phyloP scores from a whole-genome alignment of 2,113 vertebrate genomes.

The Dascyllus trimaculatus region DNA sequence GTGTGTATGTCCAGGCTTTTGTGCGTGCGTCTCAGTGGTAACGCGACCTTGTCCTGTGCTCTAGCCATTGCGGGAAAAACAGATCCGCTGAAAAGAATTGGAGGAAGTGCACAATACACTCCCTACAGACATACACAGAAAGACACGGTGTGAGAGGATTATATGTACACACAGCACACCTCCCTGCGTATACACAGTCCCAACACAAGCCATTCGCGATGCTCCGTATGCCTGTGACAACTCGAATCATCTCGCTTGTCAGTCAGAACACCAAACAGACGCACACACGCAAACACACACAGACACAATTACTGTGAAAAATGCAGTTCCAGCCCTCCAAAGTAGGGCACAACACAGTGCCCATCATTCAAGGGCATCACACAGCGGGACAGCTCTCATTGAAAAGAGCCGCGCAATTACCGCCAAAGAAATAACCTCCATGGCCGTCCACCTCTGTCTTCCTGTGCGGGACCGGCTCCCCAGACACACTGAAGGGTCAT shows the following conservation, averaged over 20 bases:
- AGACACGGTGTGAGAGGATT: constrained; percentile 63
- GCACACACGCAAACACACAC: neutral
- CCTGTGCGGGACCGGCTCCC: constrained; percentile 29
- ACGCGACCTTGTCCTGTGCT: constrained; percentile 60
- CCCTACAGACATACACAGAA: constrained; percentile 39
- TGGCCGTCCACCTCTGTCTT: constrained; percentile 30
- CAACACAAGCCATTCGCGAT: constrained; percentile 46
- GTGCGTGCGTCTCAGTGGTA: constrained; percentile 30
- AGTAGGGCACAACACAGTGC: constrained; percentile 28
- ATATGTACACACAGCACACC: constrained; percentile 45
- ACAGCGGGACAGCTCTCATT: constrained; percentile 49
- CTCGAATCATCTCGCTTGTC: constrained; percentile 59
- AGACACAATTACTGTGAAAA: constrained; percentile 30
- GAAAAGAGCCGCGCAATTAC: constrained; percentile 60
- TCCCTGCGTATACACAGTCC: constrained; percentile 27
- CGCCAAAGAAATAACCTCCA: constrained; percentile 12
- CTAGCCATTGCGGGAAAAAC: constrained; percentile 51
- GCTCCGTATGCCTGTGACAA: constrained; percentile 44
- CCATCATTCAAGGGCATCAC: constrained; percentile 48
- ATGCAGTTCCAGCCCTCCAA: constrained; percentile 29
- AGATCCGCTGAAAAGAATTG: constrained; percentile 65
- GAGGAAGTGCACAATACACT: constrained; percentile 70
- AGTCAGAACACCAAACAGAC: constrained; percentile 32
- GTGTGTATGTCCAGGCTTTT: constrained; percentile 4
- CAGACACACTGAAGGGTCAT: constrained; percentile 49